Base-by-base conservation (phyloP, 2,797 vertebrate species). In the Aselliscus stoliczkanus region DNA sequence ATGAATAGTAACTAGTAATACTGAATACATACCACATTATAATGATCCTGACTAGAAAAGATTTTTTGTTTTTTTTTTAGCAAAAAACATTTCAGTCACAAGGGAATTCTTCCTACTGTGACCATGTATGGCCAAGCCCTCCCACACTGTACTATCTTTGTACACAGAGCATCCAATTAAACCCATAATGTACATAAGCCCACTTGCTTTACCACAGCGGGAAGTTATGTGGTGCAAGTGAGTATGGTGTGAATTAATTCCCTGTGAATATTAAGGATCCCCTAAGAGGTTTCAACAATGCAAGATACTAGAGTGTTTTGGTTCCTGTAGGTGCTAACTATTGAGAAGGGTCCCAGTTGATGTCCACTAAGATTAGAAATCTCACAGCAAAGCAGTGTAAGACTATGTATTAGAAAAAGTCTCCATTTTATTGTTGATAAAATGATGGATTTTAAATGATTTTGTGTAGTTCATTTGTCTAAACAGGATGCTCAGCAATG, bases 201-300 rank as follows among this genome's bases (percentile, higher is more conserved):
- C 85, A 42, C 70, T 67, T 5, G 0, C 73, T 96, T 94, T 95
- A 90, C 50, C 50, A 94, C 72, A 76, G 90, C 69, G 97, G 95
- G 62, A 97, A 97, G 98, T 75, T 95, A 96, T 72, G 52, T 60
- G 96, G 75, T 42, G 93, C 34, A 85, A 96, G 39, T 50, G 72
- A 64, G 2, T 73, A 82, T 13, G 84, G 67, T 20, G 47, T 47
- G 81, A 98, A 97, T 88, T 85, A 62, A 76, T 89, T 97, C 85
- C 88, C 89, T 92, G 82, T 92, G 73, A 98, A 94, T 89, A 95
- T 84, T 96, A 86, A 96, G 94, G 82, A 97, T 97, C 70, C 81
- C 58, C 91, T 82, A 93, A 96, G 82, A 97, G 97, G 73, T 95
- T 79, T 97, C 94, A 44, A 97, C 62, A 96, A 76, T 82, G 80